Base-by-base conservation (phyloP, 2,113 vertebrate species). In the Chamaea fasciata region DNA sequence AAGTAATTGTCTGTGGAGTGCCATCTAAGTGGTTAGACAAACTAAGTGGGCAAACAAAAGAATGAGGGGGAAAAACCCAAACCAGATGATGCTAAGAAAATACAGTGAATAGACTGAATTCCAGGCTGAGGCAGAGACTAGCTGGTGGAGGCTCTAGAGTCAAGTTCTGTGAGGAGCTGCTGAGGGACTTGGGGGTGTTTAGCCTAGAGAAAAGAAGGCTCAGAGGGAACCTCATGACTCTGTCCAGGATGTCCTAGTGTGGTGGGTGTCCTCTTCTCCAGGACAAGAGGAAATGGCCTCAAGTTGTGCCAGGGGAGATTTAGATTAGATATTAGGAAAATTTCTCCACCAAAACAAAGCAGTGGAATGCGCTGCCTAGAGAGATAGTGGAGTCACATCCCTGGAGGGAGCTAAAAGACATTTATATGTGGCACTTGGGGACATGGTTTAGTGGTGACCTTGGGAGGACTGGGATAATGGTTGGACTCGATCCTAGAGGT, bases 21-120 rank as follows among this genome's bases (percentile, higher is more conserved):
- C 91, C 42, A 33, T 71, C 83, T 56, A 39, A 85, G 75, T 91
- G 63, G 74, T 87, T 95, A 82, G 50, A 8, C 84, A 95, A 95
- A 91, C 63, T 49, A 77, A 81, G 78, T 89, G 46, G 24, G 81
- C 89, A 90, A 93, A 80, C 21, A 65, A 70, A 92, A 87, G 69
- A 68, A 95, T 35, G 86, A 52, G 52, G 26, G 57, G 37, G 77
- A 93, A 76, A 64, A 80, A 78, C 19, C 24, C 22, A n/a, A 78
- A 60, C 52, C 1, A 2, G 78, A 87, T 73, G 75, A 90, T 67
- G 75, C 50, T 55, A 73, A 94, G 35, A 91, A 91, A 83, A 73
- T 68, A 41, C 26, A 73, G 28, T 73, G 81, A 96, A 89, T 31
- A 59, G 46, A 44, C n/a, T 77, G 87, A 90, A 96, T 92, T 94